Evolutionary conservation across 2,888 invertebrate species (phyloP).

Genomic region (Nebria brevicollis): DNA sequence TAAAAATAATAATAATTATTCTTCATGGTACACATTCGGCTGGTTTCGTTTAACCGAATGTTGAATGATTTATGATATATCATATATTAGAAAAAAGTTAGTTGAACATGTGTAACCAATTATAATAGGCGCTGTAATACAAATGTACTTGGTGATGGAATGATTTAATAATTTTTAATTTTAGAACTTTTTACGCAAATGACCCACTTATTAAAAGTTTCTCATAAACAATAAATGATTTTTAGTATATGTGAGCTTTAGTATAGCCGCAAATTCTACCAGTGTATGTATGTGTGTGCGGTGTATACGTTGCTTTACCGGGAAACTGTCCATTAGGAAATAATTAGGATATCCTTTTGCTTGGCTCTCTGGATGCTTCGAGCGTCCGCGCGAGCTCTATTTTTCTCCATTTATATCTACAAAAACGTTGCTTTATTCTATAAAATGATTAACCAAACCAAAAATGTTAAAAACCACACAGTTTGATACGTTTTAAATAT

Average conservation of each 20-base stretch:
- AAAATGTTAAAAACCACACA: neutral
- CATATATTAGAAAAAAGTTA: conserved; percentile 24
- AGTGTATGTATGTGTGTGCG: conserved; percentile 29
- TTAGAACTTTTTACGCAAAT: conserved; percentile 23
- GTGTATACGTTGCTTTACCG: conserved; percentile 49
- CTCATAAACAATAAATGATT: neutral
- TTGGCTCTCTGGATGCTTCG: conserved; percentile 27
- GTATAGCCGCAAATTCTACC: neutral
- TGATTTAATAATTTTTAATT: conserved; percentile 41
- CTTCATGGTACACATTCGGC: neutral
- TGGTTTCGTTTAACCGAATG: neutral
- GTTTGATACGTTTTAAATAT: neutral
- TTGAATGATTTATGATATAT: neutral
- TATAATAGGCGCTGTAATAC: conserved; percentile 27
- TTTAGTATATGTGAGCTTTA: no score
- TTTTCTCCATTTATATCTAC: neutral
- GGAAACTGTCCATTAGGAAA: conserved; percentile 55
- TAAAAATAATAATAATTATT: neutral
- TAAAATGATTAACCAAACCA: no score
- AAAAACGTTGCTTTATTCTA: neutral
- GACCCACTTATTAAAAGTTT: neutral
- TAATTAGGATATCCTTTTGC: conserved; percentile 54
- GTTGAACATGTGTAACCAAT: conserved; percentile 35
- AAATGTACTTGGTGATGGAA: conserved; percentile 36
- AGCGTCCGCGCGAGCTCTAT: conserved; percentile 10